Evolutionary conservation across 2,888 invertebrate genomes (phyloP), one percentile per base, ranked within the genome.

Genomic region (Eristalis intricaria): DNA sequence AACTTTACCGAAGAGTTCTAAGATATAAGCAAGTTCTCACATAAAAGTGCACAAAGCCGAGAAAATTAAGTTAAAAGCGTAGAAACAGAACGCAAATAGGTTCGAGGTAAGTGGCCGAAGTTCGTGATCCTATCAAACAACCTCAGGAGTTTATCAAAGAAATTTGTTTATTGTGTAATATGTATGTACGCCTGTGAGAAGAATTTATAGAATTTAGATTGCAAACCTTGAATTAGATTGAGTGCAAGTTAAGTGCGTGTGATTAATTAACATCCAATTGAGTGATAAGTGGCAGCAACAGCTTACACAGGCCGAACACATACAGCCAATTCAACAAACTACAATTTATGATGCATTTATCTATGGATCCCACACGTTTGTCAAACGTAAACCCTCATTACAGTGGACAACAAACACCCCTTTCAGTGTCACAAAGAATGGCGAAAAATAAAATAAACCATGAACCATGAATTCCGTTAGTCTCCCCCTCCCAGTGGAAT

Each of bases 121-220:
- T 13, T 13, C 50, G 40, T 15, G 26, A 19, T 50, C 50, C 35
- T 63, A 23, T 56, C 29, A 63, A 11, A 19, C 13, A 50, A 23
- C 5, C 19, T 19, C 23, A 10, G 15, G 15, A 15, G 66, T 56
- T 63, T 70, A 56, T 50, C 61, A 58, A 70, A 64, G 13, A 40
- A 78, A 78, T 50, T 65, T 71, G 70, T 78, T 70, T 78, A 71
- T 78, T 78, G 71, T 79, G 66, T 65, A 79, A 66, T 79, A 65
- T 79, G 70, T 58, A 32, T 1, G 5, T 32, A 10, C 5, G 10
- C 10, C 0, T 32, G 77, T 13, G 5, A 38, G 50, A 19, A 7
- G 68, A 68, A 32, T 68, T 66, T 19, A 19, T 15, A 38, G 29
- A 76, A 60, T 63, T 32, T 40, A 64, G 35, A 19, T 64, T 56